Evolutionary conservation across 2,113 vertebrate species (phyloP).

Genomic region (Lepus europaeus): DNA sequence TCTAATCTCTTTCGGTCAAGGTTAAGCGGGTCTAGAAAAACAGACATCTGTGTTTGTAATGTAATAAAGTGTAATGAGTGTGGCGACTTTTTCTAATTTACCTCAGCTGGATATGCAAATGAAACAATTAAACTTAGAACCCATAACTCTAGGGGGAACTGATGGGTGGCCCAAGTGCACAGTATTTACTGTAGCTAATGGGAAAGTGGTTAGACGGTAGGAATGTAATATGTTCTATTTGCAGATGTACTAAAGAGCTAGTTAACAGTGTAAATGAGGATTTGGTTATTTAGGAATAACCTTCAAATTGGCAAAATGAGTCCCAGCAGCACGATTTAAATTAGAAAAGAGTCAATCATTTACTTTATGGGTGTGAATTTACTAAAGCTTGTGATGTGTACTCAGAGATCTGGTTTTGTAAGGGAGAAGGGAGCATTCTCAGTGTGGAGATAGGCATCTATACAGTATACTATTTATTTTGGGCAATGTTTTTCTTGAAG

Average conservation of each 20-base stretch:
- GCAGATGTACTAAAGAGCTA: conserved; percentile 59
- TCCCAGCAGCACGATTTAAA: conserved; percentile 70
- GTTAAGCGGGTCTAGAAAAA: conserved; percentile 78
- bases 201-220: conserved; percentile 78
- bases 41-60: conserved; percentile 73
- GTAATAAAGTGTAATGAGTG: conserved; percentile 81
- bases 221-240: conserved; percentile 67
- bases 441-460: background rate
- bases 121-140: conserved; percentile 78
- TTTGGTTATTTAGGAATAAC: conserved; percentile 78
- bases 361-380: conserved; percentile 74
- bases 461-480: conserved; percentile 4
- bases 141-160: conserved; percentile 76
- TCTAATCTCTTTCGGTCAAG: conserved; percentile 71
- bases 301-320: conserved; percentile 75
- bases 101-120: conserved; percentile 84
- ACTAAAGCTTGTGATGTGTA: conserved; percentile 57
- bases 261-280: conserved; percentile 76
- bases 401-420: conserved; percentile 70
- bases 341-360: conserved; percentile 70
- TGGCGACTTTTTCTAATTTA: conserved; percentile 72
- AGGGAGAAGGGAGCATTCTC: background rate
- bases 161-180: conserved; percentile 66
- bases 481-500: background rate
- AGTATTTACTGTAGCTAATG: conserved; percentile 78